Conservation (phyloP, 2,888 invertebrate genomes). For the Mesorhabditis belari region DNA sequence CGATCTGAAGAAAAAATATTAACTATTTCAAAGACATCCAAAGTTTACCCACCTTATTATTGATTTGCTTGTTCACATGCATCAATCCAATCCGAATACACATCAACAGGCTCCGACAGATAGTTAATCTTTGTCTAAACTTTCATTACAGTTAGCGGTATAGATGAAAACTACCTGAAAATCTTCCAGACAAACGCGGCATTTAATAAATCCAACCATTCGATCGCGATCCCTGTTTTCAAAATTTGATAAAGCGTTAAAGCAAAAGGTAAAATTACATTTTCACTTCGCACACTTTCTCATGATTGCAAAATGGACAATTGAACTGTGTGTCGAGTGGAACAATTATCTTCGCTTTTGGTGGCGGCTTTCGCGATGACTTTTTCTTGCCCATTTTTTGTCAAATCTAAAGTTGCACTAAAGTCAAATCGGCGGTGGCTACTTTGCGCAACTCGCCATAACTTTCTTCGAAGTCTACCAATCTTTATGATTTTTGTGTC, state of each 20-base stretch:
- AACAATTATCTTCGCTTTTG: constrained; percentile 83
- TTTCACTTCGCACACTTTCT: constrained; percentile 97
- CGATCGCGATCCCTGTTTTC: constrained; percentile 78
- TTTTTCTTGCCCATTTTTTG: constrained; percentile 82
- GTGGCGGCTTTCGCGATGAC: constrained; percentile 88
- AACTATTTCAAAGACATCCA: too few species aligned
- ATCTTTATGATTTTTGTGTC: too few species aligned
- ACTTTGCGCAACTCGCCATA: too few species aligned
- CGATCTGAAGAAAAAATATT: too few species aligned
- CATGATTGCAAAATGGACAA: constrained; percentile 98
- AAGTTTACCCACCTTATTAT: too few species aligned
- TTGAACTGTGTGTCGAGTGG: constrained; percentile 92
- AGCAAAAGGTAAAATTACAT: constrained; percentile 64
- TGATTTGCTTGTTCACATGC: constrained; percentile 93
- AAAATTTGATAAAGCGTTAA: neutral
- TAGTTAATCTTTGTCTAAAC: constrained; percentile 82
- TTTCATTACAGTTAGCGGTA: neutral
- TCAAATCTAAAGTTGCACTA: neutral
- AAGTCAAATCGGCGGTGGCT: too few species aligned
- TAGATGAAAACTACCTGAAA: constrained; percentile 13
- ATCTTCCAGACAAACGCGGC: constrained; percentile 85
- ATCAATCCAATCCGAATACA: constrained; percentile 99
- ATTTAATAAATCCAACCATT: constrained; percentile 87
- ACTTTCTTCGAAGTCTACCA: too few species aligned
- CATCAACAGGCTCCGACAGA: constrained; percentile 92